Percentiles rank a stretch among this genome's conserved stretches.
phyloP scores from a whole-genome alignment of 2,888 invertebrate genomes.

The Deroplatys truncata region DNA sequence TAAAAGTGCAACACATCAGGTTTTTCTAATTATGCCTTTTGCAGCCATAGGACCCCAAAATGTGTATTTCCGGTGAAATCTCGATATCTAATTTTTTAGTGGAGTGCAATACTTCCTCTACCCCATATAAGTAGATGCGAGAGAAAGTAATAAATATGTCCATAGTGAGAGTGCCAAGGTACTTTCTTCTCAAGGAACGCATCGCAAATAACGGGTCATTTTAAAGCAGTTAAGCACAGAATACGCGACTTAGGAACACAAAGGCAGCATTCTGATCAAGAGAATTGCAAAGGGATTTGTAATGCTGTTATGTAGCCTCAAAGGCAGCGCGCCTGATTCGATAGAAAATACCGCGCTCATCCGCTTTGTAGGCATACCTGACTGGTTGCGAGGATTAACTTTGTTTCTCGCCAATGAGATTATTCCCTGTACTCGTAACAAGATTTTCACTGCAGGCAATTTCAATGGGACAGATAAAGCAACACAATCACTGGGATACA shows the following conservation, averaged over 20 bases:
- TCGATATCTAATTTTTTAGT: no score
- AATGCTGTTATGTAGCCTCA: background rate
- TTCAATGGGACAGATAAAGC: background rate
- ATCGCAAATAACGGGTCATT: background rate
- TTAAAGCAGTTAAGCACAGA: background rate
- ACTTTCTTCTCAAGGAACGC: no score
- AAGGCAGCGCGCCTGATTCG: background rate
- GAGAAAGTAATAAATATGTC: no score
- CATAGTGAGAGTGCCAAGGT: no score
- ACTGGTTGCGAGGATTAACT: background rate
- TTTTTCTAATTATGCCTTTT: no score
- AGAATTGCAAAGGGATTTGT: background rate
- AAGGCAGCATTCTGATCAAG: background rate
- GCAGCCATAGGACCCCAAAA: no score
- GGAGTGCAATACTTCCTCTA: no score
- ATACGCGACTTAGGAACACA: background rate
- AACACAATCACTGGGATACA: background rate
- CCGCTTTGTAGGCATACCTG: background rate
- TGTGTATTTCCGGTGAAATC: no score
- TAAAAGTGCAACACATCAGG: no score
- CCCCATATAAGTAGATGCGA: no score
- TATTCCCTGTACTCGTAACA: background rate
- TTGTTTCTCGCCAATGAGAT: background rate
- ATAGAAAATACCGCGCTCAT: background rate
- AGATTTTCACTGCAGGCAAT: background rate